Evolutionary conservation across 2,888 invertebrate genomes (phyloP).

Genomic region (Digitonthophagus gazella): DNA sequence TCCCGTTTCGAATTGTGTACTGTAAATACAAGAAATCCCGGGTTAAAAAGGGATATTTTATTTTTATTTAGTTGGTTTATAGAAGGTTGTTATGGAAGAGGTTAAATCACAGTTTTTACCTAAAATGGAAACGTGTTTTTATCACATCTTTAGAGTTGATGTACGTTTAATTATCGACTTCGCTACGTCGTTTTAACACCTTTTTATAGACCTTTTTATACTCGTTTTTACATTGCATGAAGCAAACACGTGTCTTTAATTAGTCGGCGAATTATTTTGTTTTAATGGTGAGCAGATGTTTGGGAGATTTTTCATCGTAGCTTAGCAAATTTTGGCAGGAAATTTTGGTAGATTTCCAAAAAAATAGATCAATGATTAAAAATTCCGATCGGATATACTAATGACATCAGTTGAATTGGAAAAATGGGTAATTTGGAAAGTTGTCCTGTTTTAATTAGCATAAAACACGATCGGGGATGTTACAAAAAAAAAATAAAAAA

Average conservation of each 20-base stretch:
- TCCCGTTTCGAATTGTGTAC: too few species aligned
- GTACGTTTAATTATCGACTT: neutral
- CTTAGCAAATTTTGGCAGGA: neutral
- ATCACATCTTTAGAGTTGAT: neutral
- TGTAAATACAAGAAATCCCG: neutral
- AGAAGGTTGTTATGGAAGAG: too few species aligned
- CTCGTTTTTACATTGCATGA: neutral
- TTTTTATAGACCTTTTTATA: too few species aligned
- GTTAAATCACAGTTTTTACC: neutral
- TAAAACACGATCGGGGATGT: neutral
- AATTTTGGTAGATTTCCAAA: neutral
- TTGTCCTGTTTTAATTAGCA: neutral
- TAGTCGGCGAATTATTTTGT: neutral
- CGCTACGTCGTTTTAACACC: neutral
- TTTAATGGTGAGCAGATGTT: neutral
- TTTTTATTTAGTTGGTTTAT: too few species aligned
- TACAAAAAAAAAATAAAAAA: neutral
- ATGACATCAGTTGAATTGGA: neutral
- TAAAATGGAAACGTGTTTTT: neutral
- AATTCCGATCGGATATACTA: neutral
- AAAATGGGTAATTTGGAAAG: neutral
- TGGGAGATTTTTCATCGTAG: neutral
- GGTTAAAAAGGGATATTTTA: neutral
- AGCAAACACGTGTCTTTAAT: neutral
- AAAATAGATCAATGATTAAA: too few species aligned